Percentiles rank a stretch among this genome's conserved stretches.
Conservation (phyloP, 2,113 vertebrate species). For the Leptosomus discolor region DNA sequence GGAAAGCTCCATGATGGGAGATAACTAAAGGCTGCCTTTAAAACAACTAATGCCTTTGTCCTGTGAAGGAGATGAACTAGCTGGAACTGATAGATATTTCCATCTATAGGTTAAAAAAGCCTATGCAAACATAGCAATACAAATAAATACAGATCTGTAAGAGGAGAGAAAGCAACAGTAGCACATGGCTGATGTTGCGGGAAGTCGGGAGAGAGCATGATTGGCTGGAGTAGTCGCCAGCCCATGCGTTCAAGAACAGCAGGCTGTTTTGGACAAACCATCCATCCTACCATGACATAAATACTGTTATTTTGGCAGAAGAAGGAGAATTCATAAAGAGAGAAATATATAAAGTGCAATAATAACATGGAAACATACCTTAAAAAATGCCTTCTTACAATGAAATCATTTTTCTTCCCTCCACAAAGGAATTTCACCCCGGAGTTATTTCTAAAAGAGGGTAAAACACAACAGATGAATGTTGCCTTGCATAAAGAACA, state of each 20-base stretch:
- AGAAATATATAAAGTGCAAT: background rate
- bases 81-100: background rate
- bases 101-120: background rate
- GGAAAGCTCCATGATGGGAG: background rate
- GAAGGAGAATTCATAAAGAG: background rate
- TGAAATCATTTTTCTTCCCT: background rate
- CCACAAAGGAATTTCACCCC: slow-evolving; percentile 33
- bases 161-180: background rate
- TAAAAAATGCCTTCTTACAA: background rate
- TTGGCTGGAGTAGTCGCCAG: background rate
- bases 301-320: background rate
- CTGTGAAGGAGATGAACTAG: background rate
- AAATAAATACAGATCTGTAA: background rate
- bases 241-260: rapidly evolving
- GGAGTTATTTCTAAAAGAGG: slow-evolving; percentile 32
- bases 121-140: background rate
- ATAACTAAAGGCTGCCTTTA: background rate
- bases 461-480: slow-evolving; percentile 58
- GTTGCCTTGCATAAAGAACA: slow-evolving; percentile 57
- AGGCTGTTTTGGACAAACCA: background rate
- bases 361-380: background rate
- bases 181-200: background rate
- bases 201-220: background rate
- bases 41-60: background rate
- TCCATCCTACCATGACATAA: background rate